Base-by-base conservation (phyloP, 2,888 invertebrate species). In the Rambutsinella grinnellia region DNA sequence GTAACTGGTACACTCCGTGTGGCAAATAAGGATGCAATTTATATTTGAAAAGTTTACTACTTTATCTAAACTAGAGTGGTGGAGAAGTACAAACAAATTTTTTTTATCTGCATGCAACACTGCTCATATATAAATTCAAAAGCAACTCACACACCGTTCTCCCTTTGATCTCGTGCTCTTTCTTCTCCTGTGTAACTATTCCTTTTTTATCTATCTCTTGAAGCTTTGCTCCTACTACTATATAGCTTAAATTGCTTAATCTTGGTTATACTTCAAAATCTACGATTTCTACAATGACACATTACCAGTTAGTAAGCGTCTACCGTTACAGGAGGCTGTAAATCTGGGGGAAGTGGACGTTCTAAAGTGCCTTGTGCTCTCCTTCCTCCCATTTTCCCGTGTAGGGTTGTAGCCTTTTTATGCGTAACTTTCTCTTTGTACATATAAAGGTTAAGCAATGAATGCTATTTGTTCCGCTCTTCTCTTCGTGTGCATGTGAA, bases 341-440 rank as follows among this genome's bases (percentile, higher is more conserved):
- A 76, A 76, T 76, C 76, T 76, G 65, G 49, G 47, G 51, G 58
- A 69, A 76, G 69, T 76, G 65, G 76, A 76, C 76, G 69, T 63
- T 65, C 60, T 46, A 51, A 61, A 76, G 69, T 69, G 69, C 51
- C 28, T 62, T 53, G 49, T 36, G 36, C 36, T 36, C 13, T 36
- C 36, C 13, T 36, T 36, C 58, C 28, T 58, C 54, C 28, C 58
- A 17, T 53, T 58, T 19, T 58, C 58, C 6, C 54, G 28, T 21
- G 58, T 23, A n/a, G 49, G n/a, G n/a, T n/a, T n/a, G n/a, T 5
- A 36, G 36, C 36, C 13, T 5, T 8, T 5, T 13, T 36, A 36
- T 36, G 36, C 36, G 6, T 36, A 36, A 13, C n/a, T n/a, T n/a
- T n/a, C 36, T 8, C 36, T 5, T 5, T 13, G 36, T 36, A 36